Percentiles rank a stretch among this genome's conserved stretches.
Evolutionary conservation across 2,888 invertebrate genomes (phyloP).

Genomic region (Cremastinae sp.): DNA sequence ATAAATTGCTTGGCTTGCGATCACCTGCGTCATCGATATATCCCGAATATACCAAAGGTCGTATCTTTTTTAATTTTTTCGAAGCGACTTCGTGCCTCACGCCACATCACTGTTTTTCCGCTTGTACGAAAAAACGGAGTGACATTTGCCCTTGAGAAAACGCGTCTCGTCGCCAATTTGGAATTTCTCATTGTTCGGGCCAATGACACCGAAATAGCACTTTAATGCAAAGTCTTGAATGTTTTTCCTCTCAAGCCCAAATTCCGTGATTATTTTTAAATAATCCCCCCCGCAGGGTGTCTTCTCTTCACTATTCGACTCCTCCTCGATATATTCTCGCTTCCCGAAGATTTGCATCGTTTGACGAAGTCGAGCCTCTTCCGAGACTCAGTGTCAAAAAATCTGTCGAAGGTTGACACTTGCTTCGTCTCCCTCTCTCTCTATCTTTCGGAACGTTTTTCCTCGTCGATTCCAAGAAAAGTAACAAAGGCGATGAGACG

Average conservation of each 20-base stretch:
- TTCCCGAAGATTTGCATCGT: not conserved
- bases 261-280: constrained; percentile 51
- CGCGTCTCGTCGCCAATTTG: constrained; percentile 6
- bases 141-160: not conserved
- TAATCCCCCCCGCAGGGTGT: not conserved
- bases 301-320: not conserved
- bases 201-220: constrained; percentile 36
- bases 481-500: no score
- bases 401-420: no score
- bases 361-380: no score
- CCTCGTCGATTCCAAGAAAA: no score
- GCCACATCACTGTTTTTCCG: not conserved
- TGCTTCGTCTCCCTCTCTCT: no score
- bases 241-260: constrained; percentile 18
- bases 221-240: constrained; percentile 5
- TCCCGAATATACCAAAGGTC: constrained; percentile 12
- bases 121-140: not conserved
- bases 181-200: constrained; percentile 31
- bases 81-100: not conserved
- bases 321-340: not conserved
- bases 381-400: no score
- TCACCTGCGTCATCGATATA: constrained; percentile 11
- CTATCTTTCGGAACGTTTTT: no score
- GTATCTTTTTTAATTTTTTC: not conserved
- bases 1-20: constrained; percentile 14